Conservation (phyloP, 2,113 vertebrate species). For the Nettapus auritus region DNA sequence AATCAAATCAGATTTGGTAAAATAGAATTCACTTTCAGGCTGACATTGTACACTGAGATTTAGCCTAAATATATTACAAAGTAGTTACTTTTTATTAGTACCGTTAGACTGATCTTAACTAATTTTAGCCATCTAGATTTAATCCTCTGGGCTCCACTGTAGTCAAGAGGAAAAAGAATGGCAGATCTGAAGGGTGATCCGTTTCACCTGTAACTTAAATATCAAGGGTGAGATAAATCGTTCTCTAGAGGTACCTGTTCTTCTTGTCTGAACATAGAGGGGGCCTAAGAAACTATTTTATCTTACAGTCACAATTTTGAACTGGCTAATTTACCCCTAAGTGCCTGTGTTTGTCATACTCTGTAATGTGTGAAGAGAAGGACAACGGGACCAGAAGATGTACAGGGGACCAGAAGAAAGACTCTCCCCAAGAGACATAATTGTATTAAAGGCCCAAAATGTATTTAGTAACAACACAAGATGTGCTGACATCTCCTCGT, state of each 20-base stretch:
- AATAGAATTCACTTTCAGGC: neutral
- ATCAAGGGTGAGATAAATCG: neutral
- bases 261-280: neutral
- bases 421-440: accelerated
- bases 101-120: neutral
- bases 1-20: conserved; percentile 3
- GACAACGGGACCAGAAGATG: too few relatives aligned
- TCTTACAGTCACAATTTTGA: neutral
- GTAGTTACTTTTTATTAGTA: neutral
- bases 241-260: neutral
- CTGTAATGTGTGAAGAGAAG: neutral
- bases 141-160: neutral
- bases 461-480: neutral
- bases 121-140: neutral
- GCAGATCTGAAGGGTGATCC: neutral
- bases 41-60: neutral
- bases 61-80: neutral
- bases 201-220: neutral
- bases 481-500: neutral
- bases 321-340: neutral
- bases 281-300: neutral
- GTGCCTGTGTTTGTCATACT: neutral
- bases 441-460: accelerated
- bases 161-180: neutral
- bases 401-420: accelerated